phyloP scores from a whole-genome alignment of 1,140 invertebrate species.

The Pteromalus puparum region DNA sequence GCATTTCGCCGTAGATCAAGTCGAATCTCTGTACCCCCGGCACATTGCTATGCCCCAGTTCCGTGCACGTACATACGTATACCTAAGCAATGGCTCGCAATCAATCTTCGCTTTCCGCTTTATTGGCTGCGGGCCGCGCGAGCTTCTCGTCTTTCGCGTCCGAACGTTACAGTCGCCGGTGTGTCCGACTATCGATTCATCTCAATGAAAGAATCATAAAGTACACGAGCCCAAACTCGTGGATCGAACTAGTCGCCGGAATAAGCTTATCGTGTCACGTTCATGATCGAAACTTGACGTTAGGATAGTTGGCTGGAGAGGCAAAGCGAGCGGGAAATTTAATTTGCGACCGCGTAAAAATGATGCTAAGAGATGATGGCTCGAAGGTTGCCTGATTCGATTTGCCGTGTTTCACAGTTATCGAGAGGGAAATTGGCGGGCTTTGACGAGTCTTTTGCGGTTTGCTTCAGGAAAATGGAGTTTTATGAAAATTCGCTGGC shows the following conservation, averaged over 20 bases:
- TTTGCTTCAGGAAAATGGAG: not conserved
- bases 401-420: not conserved
- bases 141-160: conserved; percentile 8
- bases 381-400: not conserved
- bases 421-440: not conserved
- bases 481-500: not conserved
- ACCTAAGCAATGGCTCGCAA: conserved; percentile 35
- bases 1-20: conserved; percentile 34
- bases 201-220: conserved; percentile 50
- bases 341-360: conserved; percentile 3
- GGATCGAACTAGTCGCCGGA: not conserved
- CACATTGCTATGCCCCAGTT: conserved; percentile 57
- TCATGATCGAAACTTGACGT: not conserved
- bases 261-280: conserved; percentile 3
- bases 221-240: not conserved
- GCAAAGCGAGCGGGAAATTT: not conserved
- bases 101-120: conserved; percentile 62
- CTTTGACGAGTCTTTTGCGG: not conserved
- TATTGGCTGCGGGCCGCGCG: conserved; percentile 49
- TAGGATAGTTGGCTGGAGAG: not conserved
- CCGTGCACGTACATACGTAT: conserved; percentile 50
- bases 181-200: conserved; percentile 34
- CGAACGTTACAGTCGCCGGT: not conserved
- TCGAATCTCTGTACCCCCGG: conserved; percentile 52
- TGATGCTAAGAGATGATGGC: not conserved